A percentile compares a stretch with the other conserved stretches of the same genome.
Evolutionary conservation across 2,113 vertebrate genomes (phyloP).

Genomic region (Cavia porcellus): DNA sequence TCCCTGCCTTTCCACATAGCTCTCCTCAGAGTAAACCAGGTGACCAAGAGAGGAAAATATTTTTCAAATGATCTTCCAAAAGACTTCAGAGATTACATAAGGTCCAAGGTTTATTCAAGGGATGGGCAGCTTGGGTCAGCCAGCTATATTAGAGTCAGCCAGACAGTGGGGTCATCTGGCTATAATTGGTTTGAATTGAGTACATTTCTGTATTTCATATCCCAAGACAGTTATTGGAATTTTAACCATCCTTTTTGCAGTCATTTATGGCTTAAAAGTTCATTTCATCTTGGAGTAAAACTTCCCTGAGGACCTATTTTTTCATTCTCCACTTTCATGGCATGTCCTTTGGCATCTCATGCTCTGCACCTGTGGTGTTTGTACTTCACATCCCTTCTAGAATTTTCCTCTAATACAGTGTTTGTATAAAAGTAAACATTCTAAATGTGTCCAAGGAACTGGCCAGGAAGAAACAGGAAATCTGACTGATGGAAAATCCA

Average conservation of each 20-base stretch:
- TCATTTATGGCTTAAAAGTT: constrained; percentile 41
- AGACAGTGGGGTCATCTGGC: not conserved
- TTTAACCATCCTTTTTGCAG: constrained; percentile 50
- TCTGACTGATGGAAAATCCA: constrained; percentile 8
- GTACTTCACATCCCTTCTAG: not conserved
- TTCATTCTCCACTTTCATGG: not conserved
- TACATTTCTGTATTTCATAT: constrained; percentile 64
- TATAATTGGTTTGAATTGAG: constrained; percentile 21
- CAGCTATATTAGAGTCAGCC: constrained; percentile 67
- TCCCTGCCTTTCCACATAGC: not conserved
- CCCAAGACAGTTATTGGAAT: constrained; percentile 64
- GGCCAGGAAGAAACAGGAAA: constrained; percentile 45
- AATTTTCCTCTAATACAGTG: not conserved
- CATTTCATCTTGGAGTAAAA: constrained; percentile 40
- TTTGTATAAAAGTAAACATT: constrained; percentile 31
- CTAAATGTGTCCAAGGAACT: not conserved
- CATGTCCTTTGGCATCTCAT: not conserved
- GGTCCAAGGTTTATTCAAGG: constrained; percentile 72
- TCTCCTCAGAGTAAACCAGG: constrained; percentile 35
- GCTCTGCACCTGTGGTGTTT: constrained; percentile 34
- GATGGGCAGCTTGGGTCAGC: constrained; percentile 69
- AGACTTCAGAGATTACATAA: constrained; percentile 33
- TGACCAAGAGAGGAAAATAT: constrained; percentile 64
- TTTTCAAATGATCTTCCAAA: constrained; percentile 67
- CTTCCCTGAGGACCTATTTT: constrained; percentile 45